phyloP scores from a whole-genome alignment of 2,888 invertebrate genomes.

The Diploptera punctata region DNA sequence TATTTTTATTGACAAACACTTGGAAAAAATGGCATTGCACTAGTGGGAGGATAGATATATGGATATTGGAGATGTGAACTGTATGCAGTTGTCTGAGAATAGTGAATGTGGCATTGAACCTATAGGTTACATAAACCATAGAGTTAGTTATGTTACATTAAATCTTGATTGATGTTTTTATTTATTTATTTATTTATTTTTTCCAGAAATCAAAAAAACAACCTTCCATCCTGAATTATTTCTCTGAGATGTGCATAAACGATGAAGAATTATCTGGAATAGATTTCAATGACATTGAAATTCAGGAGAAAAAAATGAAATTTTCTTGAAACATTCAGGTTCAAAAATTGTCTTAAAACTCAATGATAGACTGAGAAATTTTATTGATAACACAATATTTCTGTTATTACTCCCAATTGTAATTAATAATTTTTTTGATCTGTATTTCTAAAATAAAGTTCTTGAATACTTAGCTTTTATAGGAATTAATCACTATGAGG shows the following conservation, averaged over 20 bases:
- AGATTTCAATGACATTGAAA: slow-evolving; percentile 1
- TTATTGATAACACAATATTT: no score
- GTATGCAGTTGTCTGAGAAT: not conserved
- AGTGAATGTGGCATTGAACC: not conserved
- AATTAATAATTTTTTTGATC: no score
- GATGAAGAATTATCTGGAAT: not conserved
- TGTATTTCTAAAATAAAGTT: no score
- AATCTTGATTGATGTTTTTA: not conserved
- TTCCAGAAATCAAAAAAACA: not conserved
- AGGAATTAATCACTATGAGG: no score
- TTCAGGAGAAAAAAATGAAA: not conserved
- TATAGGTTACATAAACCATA: not conserved
- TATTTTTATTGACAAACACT: no score
- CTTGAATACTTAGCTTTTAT: no score
- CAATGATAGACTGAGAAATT: no score
- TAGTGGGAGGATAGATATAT: not conserved
- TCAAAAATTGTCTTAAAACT: no score
- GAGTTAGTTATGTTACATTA: no score
- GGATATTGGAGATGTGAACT: not conserved
- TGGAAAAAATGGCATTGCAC: not conserved
- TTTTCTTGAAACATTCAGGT: no score
- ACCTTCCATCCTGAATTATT: slow-evolving; percentile 7
- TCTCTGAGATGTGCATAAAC: not conserved
- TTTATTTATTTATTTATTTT: not conserved
- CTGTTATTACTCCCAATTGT: no score